phyloP scores from a whole-genome alignment of 2,113 vertebrate species.

The Montifringilla adamsi region DNA sequence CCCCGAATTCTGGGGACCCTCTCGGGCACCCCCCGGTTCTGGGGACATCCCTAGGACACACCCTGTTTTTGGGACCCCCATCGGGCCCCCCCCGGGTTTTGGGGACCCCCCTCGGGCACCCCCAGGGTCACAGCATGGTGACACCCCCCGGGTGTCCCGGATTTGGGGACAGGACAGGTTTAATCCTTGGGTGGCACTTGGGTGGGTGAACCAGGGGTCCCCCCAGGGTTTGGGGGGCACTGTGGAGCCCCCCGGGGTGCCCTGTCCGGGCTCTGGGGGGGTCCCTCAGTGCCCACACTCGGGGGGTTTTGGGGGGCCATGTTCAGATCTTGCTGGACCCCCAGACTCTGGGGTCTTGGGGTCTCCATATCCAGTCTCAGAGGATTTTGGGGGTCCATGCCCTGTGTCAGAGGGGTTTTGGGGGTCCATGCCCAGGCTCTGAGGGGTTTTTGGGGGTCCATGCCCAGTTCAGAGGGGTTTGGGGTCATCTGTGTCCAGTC shows the following conservation, averaged over 20 bases:
- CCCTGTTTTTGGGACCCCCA: too few relatives aligned
- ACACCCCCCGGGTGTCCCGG: background rate
- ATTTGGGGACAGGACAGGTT: background rate
- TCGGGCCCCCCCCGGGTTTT: too few relatives aligned
- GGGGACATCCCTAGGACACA: too few relatives aligned
- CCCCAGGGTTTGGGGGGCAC: background rate
- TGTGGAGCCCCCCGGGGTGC: background rate
- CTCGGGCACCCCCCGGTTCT: too few relatives aligned
- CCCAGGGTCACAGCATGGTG: fast-evolving
- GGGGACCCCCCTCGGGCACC: background rate
- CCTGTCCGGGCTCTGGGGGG: fast-evolving
- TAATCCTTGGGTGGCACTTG: background rate
- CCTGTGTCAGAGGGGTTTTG: too few relatives aligned
- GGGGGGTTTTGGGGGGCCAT: background rate
- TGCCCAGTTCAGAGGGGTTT: too few relatives aligned
- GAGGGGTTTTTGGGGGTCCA: too few relatives aligned
- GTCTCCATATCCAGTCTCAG: too few relatives aligned
- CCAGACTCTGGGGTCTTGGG: background rate
- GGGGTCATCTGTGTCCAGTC: too few relatives aligned
- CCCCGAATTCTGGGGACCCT: too few relatives aligned
- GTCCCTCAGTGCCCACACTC: background rate
- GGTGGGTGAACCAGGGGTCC: too few relatives aligned
- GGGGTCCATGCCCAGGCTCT: too few relatives aligned
- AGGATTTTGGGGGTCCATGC: background rate
- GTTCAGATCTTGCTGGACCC: background rate